Evolutionary conservation across 2,797 vertebrate species (phyloP).

Genomic region (Pagetopsis macropterus): DNA sequence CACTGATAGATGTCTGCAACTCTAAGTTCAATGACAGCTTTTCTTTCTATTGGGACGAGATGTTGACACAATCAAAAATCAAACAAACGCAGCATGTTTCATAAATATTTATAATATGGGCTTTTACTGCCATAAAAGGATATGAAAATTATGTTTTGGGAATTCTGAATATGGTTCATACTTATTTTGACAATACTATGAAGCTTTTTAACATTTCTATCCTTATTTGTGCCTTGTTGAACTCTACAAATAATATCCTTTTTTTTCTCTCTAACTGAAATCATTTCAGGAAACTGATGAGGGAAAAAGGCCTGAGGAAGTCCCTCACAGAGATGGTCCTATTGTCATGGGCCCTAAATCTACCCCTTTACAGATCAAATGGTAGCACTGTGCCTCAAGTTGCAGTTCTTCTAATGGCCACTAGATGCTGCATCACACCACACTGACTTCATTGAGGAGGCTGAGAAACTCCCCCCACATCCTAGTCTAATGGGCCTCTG

Average conservation of each 20-base stretch:
- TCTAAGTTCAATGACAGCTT: neutral
- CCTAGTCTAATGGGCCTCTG: neutral
- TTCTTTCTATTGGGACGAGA: neutral
- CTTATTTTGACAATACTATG: neutral
- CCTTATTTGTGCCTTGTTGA: neutral
- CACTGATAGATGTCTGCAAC: neutral
- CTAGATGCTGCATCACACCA: constrained; percentile 37
- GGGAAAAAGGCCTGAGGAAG: neutral
- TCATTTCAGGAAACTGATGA: neutral
- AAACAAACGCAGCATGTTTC: neutral
- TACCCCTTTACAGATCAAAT: neutral
- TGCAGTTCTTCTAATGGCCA: constrained; percentile 44
- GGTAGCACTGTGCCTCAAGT: neutral
- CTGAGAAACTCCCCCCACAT: neutral
- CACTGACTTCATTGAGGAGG: neutral
- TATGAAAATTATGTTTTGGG: neutral
- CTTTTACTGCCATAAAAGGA: neutral
- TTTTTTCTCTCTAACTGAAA: neutral
- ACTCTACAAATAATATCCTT: neutral
- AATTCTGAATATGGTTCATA: neutral
- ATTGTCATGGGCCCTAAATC: neutral
- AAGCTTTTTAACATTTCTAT: neutral
- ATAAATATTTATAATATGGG: neutral
- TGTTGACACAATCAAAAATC: neutral
- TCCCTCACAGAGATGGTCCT: neutral